These are phyloP conservation scores for Dreissena polymorpha DNA, from an alignment of 1,140 invertebrate genomes.

Conservation along the genomic window DNA sequence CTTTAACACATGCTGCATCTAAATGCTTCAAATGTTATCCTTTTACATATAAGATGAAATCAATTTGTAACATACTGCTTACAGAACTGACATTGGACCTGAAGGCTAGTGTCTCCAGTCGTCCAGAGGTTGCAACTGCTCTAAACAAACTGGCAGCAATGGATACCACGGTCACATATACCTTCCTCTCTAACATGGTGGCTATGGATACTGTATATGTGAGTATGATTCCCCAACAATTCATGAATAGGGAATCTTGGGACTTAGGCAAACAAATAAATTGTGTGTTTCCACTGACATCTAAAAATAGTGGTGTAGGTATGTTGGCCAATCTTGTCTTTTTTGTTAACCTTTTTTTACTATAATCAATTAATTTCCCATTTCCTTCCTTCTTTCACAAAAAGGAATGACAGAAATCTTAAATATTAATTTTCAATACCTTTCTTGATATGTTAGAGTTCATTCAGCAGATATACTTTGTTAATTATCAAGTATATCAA, in stretches of 20 bases:
- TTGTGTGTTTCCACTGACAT: neutral
- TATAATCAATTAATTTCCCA: no score
- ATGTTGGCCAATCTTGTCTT: neutral
- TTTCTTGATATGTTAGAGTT: no score
- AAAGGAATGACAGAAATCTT: no score
- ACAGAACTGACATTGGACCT: constrained; percentile 20
- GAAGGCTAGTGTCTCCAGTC: neutral
- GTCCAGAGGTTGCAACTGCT: neutral
- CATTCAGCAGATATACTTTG: no score
- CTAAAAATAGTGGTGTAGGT: no score
- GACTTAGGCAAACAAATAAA: neutral
- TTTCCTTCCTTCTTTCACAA: no score
- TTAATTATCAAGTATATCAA: no score
- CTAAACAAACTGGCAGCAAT: neutral
- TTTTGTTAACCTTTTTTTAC: no score
- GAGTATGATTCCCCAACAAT: neutral
- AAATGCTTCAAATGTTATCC: neutral
- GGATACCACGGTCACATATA: neutral
- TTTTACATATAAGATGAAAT: neutral
- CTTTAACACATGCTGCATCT: neutral
- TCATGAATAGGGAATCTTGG: neutral
- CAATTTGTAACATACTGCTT: neutral
- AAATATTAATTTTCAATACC: no score
- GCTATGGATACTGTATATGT: constrained; percentile 33
- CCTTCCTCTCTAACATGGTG: constrained; percentile 6